Evolutionary conservation across 2,888 invertebrate species (phyloP), one percentile per base, ranked within the genome.

Genomic region (Calephelis perditalis): DNA sequence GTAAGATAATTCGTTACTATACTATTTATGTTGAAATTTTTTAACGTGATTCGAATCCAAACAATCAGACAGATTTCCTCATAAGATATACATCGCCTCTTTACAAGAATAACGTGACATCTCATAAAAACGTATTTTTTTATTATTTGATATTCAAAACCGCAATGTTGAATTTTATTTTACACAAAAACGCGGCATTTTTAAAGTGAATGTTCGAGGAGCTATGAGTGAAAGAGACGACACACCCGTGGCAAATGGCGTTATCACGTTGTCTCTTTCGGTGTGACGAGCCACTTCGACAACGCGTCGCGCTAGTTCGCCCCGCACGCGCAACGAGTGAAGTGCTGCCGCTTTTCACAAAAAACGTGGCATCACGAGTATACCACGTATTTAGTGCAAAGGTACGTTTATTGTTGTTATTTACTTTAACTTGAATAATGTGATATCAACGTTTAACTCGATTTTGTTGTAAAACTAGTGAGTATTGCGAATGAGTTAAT

Each of bases 1-100:
- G 87, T 86, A 61, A 74, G 74, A 65, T 12, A 35, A 5, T 12
- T 26, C 10, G 9, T 10, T 36, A 26, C 3, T 26, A 26, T 26
- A 26, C 26, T 26, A 3, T 26, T 26, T 26, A 26, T 26, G 26
- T 26, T 26, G 26, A 26, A 3, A 26, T 26, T 26, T 26, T 15
- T 26, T 26, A 26, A 26, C 4, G 26, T 26, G 26, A 26, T 26
- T 26, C 26, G 3, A 26, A 26, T 4, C 26, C 26, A 26, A 26
- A 26, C 26, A 3, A 26, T 26, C 26, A 26, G 26, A 26, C 3
- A 3, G 26, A 26, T 26, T 26, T 26, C 3, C 26, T 26, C 26
- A 26, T 26, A 26, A 26, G 26, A 26, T 26, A 15, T 15, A 15
- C 1, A 15, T 57, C 57, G 57, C 57, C 26, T 57, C 57, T 57